Base-by-base conservation (phyloP, 2,113 vertebrate species). In the Cavia aperea region DNA sequence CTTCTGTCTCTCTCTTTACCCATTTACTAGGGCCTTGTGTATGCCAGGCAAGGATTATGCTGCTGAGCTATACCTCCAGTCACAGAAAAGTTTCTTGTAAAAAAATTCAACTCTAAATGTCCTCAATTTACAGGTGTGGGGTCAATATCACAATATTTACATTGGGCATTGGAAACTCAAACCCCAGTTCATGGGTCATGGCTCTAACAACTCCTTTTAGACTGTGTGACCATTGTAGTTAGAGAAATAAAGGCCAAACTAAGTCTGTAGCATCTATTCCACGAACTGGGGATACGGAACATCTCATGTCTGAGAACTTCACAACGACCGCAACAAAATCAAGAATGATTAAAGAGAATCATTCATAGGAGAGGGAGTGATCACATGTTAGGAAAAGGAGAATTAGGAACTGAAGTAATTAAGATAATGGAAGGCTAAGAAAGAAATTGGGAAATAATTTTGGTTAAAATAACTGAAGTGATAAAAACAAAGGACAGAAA, bases 401-500 rank as follows among this genome's bases (percentile, higher is more conserved):
- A 89, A 33, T 81, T 13, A 31, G 4, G 13, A 86, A 36, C 49
- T 68, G 60, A 66, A 54, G 54, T 15, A 29, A 63, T 12, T 24
- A 75, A 89, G 26, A 77, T 56, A 72, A 70, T 9, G 23, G 46
- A 62, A 87, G 39, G 31, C 19, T 81, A 11, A 58, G 51, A 82
- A 66, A 36, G 29, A 84, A 95, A 65, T 33, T 24, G 87, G 75
- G 90, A 88, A 77, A 63, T 72, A 56, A 84, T 90, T 92, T 84
- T 46, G 62, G 18, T 75, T 92, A 90, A 88, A 93, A 82, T 62
- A 92, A 95, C 39, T 12, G 21, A 88, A 84, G 33, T 26, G 49
- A 86, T 91, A 79, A 88, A 77, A 93, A 88, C 26, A 89, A 91
- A 90, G 66, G 46, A 58, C 3, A 72, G 58, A 91, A 93, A 88